A percentile compares a stretch with the other conserved stretches of the same genome.
Evolutionary conservation across 2,797 vertebrate species (phyloP).

Genomic region (Muscicapa comitata): DNA sequence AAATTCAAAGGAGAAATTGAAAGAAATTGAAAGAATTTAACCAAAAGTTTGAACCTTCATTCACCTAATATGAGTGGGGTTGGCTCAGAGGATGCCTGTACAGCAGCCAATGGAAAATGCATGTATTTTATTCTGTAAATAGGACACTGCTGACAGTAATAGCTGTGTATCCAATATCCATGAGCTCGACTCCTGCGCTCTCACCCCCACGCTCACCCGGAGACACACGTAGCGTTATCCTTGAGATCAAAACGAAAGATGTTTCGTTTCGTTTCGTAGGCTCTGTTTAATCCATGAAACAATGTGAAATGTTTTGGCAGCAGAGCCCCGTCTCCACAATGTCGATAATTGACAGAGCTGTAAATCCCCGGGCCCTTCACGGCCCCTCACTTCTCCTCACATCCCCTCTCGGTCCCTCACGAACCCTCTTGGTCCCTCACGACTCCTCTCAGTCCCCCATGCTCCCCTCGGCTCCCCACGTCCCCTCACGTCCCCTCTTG

Average conservation of each 20-base stretch:
- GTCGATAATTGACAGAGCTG: not conserved
- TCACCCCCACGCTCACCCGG: not conserved
- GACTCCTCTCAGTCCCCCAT: not conserved
- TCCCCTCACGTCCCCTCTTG: not conserved
- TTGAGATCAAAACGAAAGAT: not conserved
- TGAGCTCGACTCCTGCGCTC: not conserved
- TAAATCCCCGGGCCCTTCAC: not conserved
- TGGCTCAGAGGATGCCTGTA: not conserved
- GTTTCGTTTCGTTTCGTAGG: not conserved
- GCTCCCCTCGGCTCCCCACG: no score
- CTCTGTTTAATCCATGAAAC: not conserved
- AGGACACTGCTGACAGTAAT: not conserved
- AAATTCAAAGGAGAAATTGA: not conserved
- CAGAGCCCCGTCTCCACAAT: not conserved
- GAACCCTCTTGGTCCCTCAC: not conserved
- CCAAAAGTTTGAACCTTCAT: not conserved
- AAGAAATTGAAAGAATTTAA: not conserved
- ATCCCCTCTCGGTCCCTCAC: accelerated
- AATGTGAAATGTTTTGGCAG: not conserved
- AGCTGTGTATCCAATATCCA: not conserved
- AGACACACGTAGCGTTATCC: not conserved
- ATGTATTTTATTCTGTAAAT: not conserved
- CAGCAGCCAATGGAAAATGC: not conserved
- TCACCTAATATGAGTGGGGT: not conserved
- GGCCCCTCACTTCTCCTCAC: not conserved